Evolutionary conservation across 1,140 invertebrate genomes (phyloP), one percentile per base, ranked within the genome.

Genomic region (Aporrectodea caliginosa): DNA sequence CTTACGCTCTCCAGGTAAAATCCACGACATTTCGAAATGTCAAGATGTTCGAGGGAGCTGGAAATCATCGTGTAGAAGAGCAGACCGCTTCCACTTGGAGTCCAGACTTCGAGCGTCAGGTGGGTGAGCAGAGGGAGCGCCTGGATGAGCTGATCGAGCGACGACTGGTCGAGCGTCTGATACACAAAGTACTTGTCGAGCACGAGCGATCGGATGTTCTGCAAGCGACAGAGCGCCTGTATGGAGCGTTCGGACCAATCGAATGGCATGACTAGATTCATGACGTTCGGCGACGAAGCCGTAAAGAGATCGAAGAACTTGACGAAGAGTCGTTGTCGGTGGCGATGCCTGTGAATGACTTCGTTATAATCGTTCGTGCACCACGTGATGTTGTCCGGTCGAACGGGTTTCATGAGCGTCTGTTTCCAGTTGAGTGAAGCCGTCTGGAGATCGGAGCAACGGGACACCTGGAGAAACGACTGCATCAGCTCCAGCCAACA

Each of bases 101-200:
- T 84, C 85, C 85, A 86, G 0, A 87, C 85, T 80, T 87, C 86
- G n/a, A 87, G 72, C 80, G 85, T 81, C n/a, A 87, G 81, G 31
- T 77, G 82, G 35, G 71, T 70, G 1, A 81, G 58, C 1, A 16
- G 31, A 16, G 83, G 81, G 32, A 86, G 69, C 2, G 81, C 80
- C 69, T 73, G 73, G 29, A 87, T 78, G n/a, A 86, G 58, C 43
- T 79, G 72, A 35, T 84, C 83, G 30, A 87, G 77, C 16, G 81
- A 73, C n/a, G 79, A 74, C 77, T 85, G 85, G 27, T 82, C 77
- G n/a, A 85, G 77, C n/a, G 79, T 80, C 77, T 85, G 83, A 81
- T 85, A 84, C 14, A 85, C 85, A 83, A 83, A 86, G 75, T 86
- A 85, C 77, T 87, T 88, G 75, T 86, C 85, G 69, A 88, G 79